Base-by-base conservation (phyloP, 2,113 vertebrate genomes). In the Silurus glanis region DNA sequence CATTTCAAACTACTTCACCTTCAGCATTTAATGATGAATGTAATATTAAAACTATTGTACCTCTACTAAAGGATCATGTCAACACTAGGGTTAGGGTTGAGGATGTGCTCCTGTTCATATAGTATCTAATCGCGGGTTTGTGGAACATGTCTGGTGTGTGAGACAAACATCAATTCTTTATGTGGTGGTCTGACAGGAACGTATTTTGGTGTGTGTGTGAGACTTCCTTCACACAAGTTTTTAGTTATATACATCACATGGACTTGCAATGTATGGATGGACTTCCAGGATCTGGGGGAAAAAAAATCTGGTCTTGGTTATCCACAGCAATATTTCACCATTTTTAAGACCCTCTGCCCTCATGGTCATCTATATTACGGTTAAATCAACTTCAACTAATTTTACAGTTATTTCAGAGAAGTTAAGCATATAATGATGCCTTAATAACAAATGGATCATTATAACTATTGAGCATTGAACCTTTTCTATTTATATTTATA, bases 31-130 rank as follows among this genome's bases (percentile, higher is more conserved):
- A 37, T 37, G 37, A 37, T 37, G 37, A 37, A 37, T 37, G 37
- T 37, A 37, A 37, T 37, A 37, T 37, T 37, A 37, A 37, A 37
- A 37, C 28, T 37, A 2, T 37, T 37, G 37, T 37, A 37, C 2
- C 37, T 37, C 37, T 37, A 2, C 37, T 28, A 72, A 64, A 69
- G 64, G 64, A 61, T 49, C 49, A 53, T 86, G 66, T 86, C 55
- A 72, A 62, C 85, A 82, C 19, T 19, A 6, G 16, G 53, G 45
- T 66, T 80, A 19, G 78, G 19, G 64, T n/a, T 74, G 53, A 47
- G 56, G 67, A 53, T 75, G 45, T 86, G 47, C n/a, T 62, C 85
- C 53, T 75, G 67, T 64, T 64, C 37, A 37, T 37, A 37, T 37
- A 37, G 37, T 37, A 37, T 37, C 37, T 37, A 37, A 37, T 37